Evolutionary conservation across 2,113 vertebrate species (phyloP).

Genomic region (Hyaena hyaena): DNA sequence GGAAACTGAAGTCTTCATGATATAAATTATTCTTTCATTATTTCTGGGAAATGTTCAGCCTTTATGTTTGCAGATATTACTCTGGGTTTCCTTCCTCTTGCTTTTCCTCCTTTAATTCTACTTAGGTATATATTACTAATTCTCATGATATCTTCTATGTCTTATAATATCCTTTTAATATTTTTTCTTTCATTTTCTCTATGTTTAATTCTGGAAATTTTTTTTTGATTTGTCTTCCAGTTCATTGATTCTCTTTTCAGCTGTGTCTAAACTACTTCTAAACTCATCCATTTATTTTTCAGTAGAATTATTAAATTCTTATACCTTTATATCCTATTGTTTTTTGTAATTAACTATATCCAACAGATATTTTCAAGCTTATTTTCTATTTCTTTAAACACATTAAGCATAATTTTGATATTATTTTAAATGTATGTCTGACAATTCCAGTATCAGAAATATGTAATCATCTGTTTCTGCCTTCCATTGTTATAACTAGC

Average conservation of each 20-base stretch:
- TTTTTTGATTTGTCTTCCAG: neutral
- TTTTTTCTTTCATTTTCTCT: constrained; percentile 15
- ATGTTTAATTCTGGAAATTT: neutral
- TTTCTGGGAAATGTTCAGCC: neutral
- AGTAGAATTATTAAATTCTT: neutral
- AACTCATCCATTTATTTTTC: neutral
- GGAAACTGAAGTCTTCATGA: neutral
- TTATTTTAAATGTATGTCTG: neutral
- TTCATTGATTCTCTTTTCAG: neutral
- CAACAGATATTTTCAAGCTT: neutral
- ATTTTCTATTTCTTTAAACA: neutral
- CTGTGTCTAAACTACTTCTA: neutral
- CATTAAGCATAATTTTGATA: neutral
- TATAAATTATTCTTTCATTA: neutral
- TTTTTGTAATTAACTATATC: neutral
- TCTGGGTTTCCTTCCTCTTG: neutral
- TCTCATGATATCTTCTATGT: neutral
- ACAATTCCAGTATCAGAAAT: neutral
- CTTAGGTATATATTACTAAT: neutral
- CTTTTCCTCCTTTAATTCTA: neutral
- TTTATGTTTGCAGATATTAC: neutral
- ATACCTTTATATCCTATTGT: neutral
- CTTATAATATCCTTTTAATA: neutral
- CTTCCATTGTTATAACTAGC: neutral
- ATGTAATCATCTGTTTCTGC: neutral